These are phyloP conservation scores for Neodiprion pinetum DNA, from an alignment of 1,140 invertebrate species.

Conservation along the genomic window DNA sequence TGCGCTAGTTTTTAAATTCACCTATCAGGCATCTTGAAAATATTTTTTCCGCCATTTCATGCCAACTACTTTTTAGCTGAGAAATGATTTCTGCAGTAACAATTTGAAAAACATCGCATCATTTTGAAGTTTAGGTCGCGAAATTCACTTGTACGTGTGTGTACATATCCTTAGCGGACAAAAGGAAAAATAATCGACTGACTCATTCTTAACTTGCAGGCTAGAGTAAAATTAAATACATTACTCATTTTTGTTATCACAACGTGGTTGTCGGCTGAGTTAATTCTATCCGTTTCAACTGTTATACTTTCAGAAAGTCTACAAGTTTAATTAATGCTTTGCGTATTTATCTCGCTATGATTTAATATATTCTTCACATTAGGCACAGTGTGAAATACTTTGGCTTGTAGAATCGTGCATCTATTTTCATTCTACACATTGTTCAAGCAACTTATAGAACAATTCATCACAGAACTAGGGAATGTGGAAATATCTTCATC, in stretches of 20 bases:
- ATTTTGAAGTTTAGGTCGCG: too few relatives aligned
- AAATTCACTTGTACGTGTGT: too few relatives aligned
- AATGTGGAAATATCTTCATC: slow-evolving; percentile 77
- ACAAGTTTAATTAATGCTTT: background rate
- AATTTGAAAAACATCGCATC: too few relatives aligned
- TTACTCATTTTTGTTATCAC: slow-evolving; percentile 33
- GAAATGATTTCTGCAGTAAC: too few relatives aligned
- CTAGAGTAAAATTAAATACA: slow-evolving; percentile 32
- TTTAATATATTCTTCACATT: slow-evolving; percentile 19
- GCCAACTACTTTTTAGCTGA: too few relatives aligned
- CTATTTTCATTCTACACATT: slow-evolving; percentile 27
- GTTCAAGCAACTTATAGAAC: slow-evolving; percentile 24
- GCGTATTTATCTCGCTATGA: background rate
- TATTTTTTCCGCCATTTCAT: too few relatives aligned
- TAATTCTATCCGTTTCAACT: background rate
- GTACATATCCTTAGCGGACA: too few relatives aligned
- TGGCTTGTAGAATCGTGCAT: slow-evolving; percentile 10
- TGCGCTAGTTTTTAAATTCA: too few relatives aligned
- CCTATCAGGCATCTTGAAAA: too few relatives aligned
- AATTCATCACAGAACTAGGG: slow-evolving; percentile 61
- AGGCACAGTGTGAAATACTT: slow-evolving; percentile 54
- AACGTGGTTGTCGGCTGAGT: slow-evolving; percentile 15
- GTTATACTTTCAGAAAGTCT: background rate
- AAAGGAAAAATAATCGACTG: too few relatives aligned
- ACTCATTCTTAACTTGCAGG: background rate